These are phyloP conservation scores for Zygothrica quintamaculata DNA, from an alignment of 2,888 invertebrate species.

Conservation along the genomic window DNA sequence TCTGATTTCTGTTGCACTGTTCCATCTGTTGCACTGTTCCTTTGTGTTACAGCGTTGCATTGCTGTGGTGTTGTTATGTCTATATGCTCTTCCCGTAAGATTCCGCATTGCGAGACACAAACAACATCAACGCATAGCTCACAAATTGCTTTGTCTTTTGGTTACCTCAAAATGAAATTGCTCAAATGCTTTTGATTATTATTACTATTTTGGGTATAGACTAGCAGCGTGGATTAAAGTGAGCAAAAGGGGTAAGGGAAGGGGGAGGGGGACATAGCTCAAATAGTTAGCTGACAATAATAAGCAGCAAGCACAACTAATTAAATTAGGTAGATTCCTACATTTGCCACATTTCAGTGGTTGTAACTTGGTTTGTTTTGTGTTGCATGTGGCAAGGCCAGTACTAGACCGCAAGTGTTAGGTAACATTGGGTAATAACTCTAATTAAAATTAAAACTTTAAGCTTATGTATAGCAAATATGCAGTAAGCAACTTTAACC, in stretches of 20 bases:
- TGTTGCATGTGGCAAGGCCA: constrained; percentile 40
- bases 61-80: too few species aligned
- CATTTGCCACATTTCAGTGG: constrained; percentile 57
- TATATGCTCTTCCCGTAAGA: constrained; percentile 20
- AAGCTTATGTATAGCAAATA: too few species aligned
- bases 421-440: background rate
- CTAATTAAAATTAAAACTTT: background rate
- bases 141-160: constrained; percentile 33
- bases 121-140: constrained; percentile 26
- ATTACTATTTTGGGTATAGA: too few species aligned
- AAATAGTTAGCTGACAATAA: background rate
- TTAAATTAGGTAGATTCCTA: constrained; percentile 60
- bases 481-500: too few species aligned
- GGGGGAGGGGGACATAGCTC: constrained; percentile 4
- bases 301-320: constrained; percentile 47
- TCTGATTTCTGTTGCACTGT: constrained; percentile 24
- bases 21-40: too few species aligned
- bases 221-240: too few species aligned
- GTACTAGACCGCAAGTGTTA: constrained; percentile 18
- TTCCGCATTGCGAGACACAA: constrained; percentile 64
- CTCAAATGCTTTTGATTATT: constrained; percentile 49
- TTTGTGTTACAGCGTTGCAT: too few species aligned
- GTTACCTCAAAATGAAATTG: constrained; percentile 52
- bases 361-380: constrained; percentile 11
- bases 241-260: too few species aligned